These are phyloP conservation scores for Zoanthus sociatus DNA, from an alignment of 92 coral and sea anemone genomes.

Conservation along the genomic window DNA sequence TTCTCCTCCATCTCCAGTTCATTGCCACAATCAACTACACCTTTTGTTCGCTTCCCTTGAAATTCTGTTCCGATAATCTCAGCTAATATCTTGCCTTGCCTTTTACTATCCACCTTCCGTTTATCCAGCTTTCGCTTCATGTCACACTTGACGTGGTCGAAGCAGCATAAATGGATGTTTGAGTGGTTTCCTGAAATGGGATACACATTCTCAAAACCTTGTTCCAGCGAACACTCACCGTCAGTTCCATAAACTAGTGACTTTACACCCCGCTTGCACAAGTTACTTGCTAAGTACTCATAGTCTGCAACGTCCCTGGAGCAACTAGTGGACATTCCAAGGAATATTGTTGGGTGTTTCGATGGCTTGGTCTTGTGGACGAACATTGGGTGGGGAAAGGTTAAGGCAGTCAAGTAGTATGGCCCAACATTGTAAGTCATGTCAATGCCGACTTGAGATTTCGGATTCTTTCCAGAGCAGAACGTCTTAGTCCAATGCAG, in stretches of 20 bases:
- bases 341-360: slow-evolving; percentile 58
- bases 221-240: slow-evolving; percentile 39
- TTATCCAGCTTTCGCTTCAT: slow-evolving; percentile 17
- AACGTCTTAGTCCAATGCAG: slow-evolving; percentile 55
- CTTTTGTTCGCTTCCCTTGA: slow-evolving; percentile 25
- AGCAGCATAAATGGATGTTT: slow-evolving; percentile 48
- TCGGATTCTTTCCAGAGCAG: slow-evolving; percentile 49
- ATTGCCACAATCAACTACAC: slow-evolving; percentile 10
- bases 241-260: slow-evolving; percentile 40
- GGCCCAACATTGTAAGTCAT: slow-evolving; percentile 67
- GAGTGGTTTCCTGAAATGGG: slow-evolving; percentile 27
- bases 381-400: slow-evolving; percentile 69
- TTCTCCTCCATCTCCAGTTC: slow-evolving; percentile 16
- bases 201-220: slow-evolving; percentile 45
- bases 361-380: slow-evolving; percentile 43
- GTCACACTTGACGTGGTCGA: slow-evolving; percentile 44
- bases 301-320: slow-evolving; percentile 52
- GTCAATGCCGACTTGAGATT: slow-evolving; percentile 51
- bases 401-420: slow-evolving; percentile 53
- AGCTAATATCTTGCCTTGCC: background rate
- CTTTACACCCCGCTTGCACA: slow-evolving; percentile 44
- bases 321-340: slow-evolving; percentile 58
- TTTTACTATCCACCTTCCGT: background rate
- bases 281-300: slow-evolving; percentile 42
- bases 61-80: slow-evolving; percentile 9